Evolutionary conservation across 1,140 invertebrate genomes (phyloP).

Genomic region (Epicauta chinensis): DNA sequence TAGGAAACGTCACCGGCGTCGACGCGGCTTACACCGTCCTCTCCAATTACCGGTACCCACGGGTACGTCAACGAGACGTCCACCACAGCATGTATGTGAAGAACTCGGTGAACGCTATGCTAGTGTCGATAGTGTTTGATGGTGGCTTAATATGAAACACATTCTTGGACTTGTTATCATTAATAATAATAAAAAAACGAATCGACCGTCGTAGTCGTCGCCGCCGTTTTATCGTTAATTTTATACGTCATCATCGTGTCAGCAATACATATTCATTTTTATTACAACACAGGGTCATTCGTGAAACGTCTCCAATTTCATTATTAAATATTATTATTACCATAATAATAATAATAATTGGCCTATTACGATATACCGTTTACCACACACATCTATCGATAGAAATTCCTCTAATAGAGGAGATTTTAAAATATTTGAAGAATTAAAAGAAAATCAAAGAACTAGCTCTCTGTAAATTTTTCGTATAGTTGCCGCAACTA

Average conservation of each 20-base stretch:
- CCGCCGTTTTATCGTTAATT: background rate
- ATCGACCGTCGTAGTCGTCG: no score
- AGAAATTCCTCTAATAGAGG: no score
- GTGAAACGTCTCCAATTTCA: conserved; percentile 1
- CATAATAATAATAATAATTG: no score
- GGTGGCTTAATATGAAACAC: conserved; percentile 33
- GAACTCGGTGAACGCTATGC: conserved; percentile 48
- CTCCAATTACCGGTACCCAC: conserved; percentile 39
- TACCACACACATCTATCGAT: no score
- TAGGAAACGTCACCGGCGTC: conserved; percentile 34
- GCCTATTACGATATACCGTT: no score
- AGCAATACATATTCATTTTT: conserved; percentile 33
- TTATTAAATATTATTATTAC: no score
- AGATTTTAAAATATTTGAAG: no score
- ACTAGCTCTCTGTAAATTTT: no score
- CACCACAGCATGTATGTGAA: conserved; percentile 46
- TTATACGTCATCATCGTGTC: conserved; percentile 26
- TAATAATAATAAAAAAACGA: background rate
- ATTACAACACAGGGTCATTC: conserved; percentile 30
- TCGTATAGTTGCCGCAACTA: no score
- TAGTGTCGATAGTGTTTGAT: conserved; percentile 52
- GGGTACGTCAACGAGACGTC: conserved; percentile 38
- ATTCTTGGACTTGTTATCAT: background rate
- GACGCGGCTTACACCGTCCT: conserved; percentile 40
- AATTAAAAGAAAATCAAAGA: no score